phyloP scores from a whole-genome alignment of 2,888 invertebrate genomes.

The Chrysomela aeneicollis region DNA sequence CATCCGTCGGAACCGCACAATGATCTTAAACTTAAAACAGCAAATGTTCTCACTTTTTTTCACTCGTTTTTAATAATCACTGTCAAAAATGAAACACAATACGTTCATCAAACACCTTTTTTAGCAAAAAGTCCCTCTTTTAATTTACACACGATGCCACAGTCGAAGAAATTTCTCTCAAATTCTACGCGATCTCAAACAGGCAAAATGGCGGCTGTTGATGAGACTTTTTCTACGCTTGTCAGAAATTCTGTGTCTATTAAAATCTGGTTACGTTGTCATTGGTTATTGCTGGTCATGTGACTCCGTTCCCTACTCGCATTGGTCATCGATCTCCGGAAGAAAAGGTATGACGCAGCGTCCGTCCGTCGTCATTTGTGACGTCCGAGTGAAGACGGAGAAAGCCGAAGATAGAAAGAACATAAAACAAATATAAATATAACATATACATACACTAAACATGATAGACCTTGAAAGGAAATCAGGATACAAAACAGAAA shows the following conservation, averaged over 20 bases:
- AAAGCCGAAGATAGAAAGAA: constrained; percentile 29
- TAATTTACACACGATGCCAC: constrained; percentile 63
- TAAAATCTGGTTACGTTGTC: constrained; percentile 56
- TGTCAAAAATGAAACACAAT: constrained; percentile 55
- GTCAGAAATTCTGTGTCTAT: constrained; percentile 78
- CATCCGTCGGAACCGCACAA: constrained; percentile 77
- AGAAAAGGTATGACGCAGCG: constrained; percentile 61
- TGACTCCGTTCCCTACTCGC: constrained; percentile 55
- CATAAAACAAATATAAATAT: background rate
- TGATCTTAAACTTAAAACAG: constrained; percentile 73
- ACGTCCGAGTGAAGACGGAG: constrained; percentile 51
- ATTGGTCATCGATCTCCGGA: constrained; percentile 61
- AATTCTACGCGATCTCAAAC: constrained; percentile 80
- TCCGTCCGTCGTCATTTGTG: constrained; percentile 58
- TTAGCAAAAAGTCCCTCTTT: constrained; percentile 59
- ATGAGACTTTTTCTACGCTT: constrained; percentile 95
- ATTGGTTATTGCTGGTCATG: constrained; percentile 63
- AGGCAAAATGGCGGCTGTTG: constrained; percentile 96
- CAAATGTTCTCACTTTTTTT: constrained; percentile 69
- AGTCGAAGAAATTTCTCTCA: constrained; percentile 77
- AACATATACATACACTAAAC: background rate
- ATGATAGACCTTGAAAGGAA: background rate
- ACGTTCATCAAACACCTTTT: constrained; percentile 56
- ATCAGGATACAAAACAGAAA: background rate
- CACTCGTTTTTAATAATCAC: constrained; percentile 60